Conservation (phyloP, 2,113 vertebrate species). For the Rhynchopsitta pachyrhyncha region DNA sequence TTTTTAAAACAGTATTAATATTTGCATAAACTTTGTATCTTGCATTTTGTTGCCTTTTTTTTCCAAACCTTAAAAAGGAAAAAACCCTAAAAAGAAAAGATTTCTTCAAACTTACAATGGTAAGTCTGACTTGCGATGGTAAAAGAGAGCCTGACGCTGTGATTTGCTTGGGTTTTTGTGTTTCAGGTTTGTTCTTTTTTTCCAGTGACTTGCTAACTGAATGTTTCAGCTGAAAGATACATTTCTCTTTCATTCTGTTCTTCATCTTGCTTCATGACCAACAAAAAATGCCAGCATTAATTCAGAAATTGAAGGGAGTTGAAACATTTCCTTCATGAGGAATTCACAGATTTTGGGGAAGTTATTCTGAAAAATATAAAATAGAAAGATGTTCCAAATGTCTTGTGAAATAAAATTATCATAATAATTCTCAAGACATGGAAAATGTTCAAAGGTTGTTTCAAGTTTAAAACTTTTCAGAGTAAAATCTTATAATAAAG, state of each 20-base stretch:
- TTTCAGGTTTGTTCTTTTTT: background rate
- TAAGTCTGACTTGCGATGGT: background rate
- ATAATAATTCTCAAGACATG: background rate
- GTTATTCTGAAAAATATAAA: background rate
- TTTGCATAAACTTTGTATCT: background rate
- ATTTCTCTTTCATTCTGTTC: background rate
- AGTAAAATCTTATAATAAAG: background rate
- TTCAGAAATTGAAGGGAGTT: background rate
- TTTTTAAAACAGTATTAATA: background rate
- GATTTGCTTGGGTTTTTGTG: background rate
- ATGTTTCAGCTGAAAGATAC: background rate
- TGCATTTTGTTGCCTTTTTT: background rate
- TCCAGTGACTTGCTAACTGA: background rate
- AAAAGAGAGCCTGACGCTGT: background rate
- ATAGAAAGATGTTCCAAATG: background rate
- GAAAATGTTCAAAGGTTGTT: background rate
- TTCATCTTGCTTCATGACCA: background rate
- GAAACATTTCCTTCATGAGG: background rate
- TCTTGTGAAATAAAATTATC: background rate
- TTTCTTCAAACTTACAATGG: background rate
- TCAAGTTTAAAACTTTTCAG: background rate
- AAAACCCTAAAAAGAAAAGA: background rate
- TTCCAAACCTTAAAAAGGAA: background rate
- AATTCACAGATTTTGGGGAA: conserved; percentile 10
- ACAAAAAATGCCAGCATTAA: conserved; percentile 6